These are phyloP conservation scores for Bufo bufo DNA, from an alignment of 2,113 vertebrate species.

Conservation along the genomic window DNA sequence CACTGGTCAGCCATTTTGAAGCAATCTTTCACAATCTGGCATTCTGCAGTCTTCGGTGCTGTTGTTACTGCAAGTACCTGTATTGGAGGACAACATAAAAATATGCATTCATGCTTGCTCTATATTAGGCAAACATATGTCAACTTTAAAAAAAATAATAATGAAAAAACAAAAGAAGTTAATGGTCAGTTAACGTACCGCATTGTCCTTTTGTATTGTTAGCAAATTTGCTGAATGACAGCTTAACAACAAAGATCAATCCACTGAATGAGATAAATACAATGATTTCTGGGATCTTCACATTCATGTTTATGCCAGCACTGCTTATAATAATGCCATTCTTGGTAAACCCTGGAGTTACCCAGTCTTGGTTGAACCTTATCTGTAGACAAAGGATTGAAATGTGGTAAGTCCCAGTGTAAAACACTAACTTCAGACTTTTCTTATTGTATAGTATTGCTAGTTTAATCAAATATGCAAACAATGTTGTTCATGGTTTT, in stretches of 20 bases:
- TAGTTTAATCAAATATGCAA: neutral
- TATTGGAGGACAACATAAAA: neutral
- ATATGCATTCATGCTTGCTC: neutral
- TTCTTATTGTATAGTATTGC: neutral
- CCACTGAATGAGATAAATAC: conserved; percentile 74
- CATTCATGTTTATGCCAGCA: conserved; percentile 74
- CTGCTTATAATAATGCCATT: conserved; percentile 71
- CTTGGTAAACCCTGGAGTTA: conserved; percentile 75
- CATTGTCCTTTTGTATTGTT: conserved; percentile 91
- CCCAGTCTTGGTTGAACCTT: conserved; percentile 72
- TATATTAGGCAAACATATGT: neutral
- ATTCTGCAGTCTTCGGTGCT: conserved; percentile 82
- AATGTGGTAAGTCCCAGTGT: too few relatives aligned
- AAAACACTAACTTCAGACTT: neutral
- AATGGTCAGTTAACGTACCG: conserved; percentile 72
- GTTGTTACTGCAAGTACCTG: conserved; percentile 87
- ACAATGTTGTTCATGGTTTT: neutral
- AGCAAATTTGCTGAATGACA: conserved; percentile 78
- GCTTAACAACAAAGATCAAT: conserved; percentile 76
- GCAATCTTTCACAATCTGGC: conserved; percentile 73
- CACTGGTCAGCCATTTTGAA: conserved; percentile 74
- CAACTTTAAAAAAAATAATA: accelerated
- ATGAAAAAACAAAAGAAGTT: neutral
- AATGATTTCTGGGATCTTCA: conserved; percentile 73
- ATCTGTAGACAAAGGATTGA: conserved; percentile 69